Conservation (phyloP, 2,797 vertebrate genomes). For the Acanthiza pusilla region DNA sequence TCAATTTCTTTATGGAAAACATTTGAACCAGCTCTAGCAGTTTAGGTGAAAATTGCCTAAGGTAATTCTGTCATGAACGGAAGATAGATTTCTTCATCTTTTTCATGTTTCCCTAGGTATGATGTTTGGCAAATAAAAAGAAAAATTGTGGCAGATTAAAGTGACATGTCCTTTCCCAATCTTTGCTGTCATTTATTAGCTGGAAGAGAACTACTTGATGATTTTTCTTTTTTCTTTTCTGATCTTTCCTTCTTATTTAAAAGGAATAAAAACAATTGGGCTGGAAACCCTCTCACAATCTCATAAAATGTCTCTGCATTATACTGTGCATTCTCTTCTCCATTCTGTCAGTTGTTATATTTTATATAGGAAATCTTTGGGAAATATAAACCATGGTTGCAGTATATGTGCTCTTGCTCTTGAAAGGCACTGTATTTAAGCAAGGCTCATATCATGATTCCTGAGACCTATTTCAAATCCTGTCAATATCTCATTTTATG, state of each 20-base stretch:
- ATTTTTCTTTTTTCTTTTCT: neutral
- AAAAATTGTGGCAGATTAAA: constrained; percentile 19
- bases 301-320: constrained; percentile 8
- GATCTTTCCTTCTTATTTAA: neutral
- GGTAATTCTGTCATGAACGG: neutral
- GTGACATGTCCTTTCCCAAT: neutral
- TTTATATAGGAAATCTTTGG: neutral
- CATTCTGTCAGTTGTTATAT: neutral
- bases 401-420: neutral
- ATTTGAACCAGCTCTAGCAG: neutral
- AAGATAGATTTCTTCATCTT: neutral
- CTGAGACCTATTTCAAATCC: neutral
- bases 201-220: neutral
- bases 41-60: constrained; percentile 18
- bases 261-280: neutral
- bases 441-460: neutral
- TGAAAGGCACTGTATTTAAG: neutral
- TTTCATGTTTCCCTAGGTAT: neutral
- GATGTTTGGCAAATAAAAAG: constrained; percentile 4
- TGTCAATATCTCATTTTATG: neutral
- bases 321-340: neutral
- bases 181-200: neutral
- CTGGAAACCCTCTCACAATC: neutral
- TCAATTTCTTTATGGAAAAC: neutral
- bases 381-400: neutral